A percentile compares a stretch with the other conserved stretches of the same genome.
Conservation (phyloP, 2,797 vertebrate genomes). For the Scyliorhinus canicula region DNA sequence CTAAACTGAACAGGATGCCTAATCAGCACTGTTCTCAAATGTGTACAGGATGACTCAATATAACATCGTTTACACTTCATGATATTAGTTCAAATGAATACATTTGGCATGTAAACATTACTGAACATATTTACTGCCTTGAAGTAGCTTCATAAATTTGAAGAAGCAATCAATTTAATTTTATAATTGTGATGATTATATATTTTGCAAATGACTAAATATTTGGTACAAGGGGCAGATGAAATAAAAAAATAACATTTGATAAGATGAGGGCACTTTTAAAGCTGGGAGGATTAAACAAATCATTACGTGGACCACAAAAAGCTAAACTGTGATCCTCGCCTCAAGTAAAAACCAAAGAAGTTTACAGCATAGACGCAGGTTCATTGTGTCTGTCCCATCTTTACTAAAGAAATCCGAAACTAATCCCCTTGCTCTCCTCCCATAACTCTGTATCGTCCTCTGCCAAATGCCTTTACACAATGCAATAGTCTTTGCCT, state of each 20-base stretch:
- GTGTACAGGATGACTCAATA: not conserved
- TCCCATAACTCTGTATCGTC: not conserved
- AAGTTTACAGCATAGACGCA: too few species aligned
- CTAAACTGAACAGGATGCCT: not conserved
- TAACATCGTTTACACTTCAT: not conserved
- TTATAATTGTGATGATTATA: not conserved
- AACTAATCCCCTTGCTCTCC: not conserved
- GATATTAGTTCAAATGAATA: not conserved
- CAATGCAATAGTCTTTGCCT: not conserved
- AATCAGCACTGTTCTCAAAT: not conserved
- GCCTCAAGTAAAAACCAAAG: not conserved
- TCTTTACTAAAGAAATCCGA: not conserved
- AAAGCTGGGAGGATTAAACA: not conserved
- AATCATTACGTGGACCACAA: not conserved
- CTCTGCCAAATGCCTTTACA: not conserved
- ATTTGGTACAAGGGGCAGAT: not conserved
- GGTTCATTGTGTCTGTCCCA: not conserved
- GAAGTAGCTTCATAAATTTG: constrained; percentile 7
- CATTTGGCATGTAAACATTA: not conserved
- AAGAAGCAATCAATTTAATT: not conserved
- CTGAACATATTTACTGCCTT: not conserved
- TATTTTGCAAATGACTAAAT: too few species aligned
- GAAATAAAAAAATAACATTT: not conserved
- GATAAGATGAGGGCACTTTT: not conserved
- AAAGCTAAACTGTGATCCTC: not conserved